Percentiles rank a stretch among this genome's conserved stretches.
These are phyloP conservation scores for Tragelaphus oryx DNA, from an alignment of 2,797 vertebrate species.

Conservation along the genomic window DNA sequence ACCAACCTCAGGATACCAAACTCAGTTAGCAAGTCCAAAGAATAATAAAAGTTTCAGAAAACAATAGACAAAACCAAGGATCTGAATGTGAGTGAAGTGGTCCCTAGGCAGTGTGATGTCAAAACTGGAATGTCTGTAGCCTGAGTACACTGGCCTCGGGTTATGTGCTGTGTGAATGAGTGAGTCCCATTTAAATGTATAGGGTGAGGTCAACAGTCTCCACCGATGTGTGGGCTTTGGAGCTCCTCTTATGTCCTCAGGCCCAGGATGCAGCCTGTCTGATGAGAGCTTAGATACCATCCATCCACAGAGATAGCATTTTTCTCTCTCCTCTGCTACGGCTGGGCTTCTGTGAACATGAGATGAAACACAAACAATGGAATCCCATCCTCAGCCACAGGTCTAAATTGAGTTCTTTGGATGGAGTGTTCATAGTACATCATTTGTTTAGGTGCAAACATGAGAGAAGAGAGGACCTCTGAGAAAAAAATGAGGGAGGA, in stretches of 20 bases:
- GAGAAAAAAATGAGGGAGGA: background rate
- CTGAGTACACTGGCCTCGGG: background rate
- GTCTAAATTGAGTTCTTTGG: background rate
- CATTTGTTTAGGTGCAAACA: background rate
- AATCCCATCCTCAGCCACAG: background rate
- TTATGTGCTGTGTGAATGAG: background rate
- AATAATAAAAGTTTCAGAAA: background rate
- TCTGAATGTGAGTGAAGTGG: background rate
- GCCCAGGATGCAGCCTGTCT: background rate
- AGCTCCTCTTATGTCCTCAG: background rate
- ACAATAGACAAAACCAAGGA: background rate
- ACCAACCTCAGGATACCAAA: background rate
- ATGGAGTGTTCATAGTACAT: background rate
- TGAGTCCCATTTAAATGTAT: background rate
- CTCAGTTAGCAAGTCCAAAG: background rate
- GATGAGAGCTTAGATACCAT: too few species aligned
- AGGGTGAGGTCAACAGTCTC: background rate
- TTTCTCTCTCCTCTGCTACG: background rate
- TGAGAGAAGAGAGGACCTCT: background rate
- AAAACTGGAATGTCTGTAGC: background rate
- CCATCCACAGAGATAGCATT: background rate
- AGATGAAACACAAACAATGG: background rate
- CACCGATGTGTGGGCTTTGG: background rate
- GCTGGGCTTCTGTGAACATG: background rate
- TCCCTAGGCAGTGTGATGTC: background rate